Conservation (phyloP, 53 echinoderm and acorn worm species). For the Mesocentrotus franciscanus region DNA sequence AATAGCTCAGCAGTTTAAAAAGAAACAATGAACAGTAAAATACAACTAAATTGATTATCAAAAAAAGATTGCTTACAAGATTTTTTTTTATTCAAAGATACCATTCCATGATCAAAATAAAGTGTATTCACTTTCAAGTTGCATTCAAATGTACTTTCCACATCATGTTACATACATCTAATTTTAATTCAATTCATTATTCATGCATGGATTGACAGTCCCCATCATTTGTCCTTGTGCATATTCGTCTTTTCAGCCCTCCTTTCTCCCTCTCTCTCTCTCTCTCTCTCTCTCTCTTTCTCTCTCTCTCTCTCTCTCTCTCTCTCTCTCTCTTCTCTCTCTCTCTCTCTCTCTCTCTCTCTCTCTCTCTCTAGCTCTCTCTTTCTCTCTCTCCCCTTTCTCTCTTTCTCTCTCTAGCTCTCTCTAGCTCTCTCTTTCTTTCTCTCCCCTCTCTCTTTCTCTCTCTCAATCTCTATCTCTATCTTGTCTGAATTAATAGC, state of each 20-base stretch:
- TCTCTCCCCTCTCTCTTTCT: neutral
- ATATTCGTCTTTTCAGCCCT: neutral
- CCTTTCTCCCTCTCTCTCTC: neutral
- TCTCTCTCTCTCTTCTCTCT: neutral
- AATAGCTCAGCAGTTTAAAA: neutral
- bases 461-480: neutral
- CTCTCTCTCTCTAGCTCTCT: neutral
- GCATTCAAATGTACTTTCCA: neutral
- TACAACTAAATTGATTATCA: neutral
- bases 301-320: neutral
- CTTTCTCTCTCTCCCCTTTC: neutral
- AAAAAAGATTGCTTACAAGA: neutral
- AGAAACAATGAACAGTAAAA: neutral
- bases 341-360: neutral
- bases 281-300: neutral
- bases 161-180: neutral
- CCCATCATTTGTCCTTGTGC: neutral
- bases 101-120: neutral
- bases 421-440: neutral
- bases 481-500: neutral
- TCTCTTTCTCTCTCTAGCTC: neutral
- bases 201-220: slow-evolving; percentile 10
- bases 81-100: neutral
- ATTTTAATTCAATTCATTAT: slow-evolving; percentile 13
- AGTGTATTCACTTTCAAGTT: slow-evolving; percentile 6